Evolutionary conservation across 2,113 vertebrate genomes (phyloP).

Genomic region (Capreolus pygargus): DNA sequence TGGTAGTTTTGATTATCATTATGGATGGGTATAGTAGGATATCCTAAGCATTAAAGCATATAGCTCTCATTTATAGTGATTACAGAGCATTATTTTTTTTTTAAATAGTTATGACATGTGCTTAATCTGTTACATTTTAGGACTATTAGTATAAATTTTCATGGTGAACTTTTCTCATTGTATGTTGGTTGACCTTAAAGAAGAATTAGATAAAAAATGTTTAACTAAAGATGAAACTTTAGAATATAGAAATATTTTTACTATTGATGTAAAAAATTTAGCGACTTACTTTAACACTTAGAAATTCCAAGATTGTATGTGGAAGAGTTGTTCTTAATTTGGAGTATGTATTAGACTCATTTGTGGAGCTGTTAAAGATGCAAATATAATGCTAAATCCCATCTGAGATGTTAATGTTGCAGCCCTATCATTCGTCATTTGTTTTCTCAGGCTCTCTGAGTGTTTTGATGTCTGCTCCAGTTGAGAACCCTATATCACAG

Average conservation of each 20-base stretch:
- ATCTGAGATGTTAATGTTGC: not conserved
- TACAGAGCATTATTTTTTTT: not conserved
- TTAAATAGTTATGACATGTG: not conserved
- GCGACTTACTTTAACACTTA: not conserved
- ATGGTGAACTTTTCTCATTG: not conserved
- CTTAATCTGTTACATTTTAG: not conserved
- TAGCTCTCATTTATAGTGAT: not conserved
- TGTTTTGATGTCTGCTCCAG: not conserved
- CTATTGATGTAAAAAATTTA: not conserved
- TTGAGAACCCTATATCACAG: not conserved
- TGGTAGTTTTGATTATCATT: not conserved
- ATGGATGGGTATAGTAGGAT: not conserved
- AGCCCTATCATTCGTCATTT: not conserved
- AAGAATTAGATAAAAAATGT: constrained; percentile 6
- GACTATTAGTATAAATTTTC: not conserved
- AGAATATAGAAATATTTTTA: not conserved
- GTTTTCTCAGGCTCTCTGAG: not conserved
- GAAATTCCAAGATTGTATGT: not conserved
- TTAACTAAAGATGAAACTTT: not conserved
- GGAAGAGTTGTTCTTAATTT: constrained; percentile 10
- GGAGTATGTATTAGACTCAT: not conserved
- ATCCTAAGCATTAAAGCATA: not conserved
- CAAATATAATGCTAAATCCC: not conserved
- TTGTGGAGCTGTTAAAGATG: not conserved
- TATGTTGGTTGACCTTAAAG: constrained; percentile 35